phyloP scores from a whole-genome alignment of 2,113 vertebrate species.

The Saguinus imperator region DNA sequence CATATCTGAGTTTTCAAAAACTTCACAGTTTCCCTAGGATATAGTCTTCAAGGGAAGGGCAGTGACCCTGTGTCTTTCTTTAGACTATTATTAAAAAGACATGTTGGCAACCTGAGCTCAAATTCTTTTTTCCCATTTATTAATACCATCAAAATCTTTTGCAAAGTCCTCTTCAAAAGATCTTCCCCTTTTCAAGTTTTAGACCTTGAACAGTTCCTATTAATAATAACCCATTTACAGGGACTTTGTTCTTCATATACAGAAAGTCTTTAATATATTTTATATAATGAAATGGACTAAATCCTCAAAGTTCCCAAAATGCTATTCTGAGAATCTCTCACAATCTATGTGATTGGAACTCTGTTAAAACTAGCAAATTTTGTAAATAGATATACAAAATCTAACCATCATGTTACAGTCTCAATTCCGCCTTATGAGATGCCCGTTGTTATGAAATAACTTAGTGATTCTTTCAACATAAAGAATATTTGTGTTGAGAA shows the following conservation, averaged over 20 bases:
- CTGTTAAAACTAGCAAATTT: not conserved
- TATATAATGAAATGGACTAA: not conserved
- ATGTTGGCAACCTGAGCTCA: constrained; percentile 56
- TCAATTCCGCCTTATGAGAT: not conserved
- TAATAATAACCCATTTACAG: constrained; percentile 46
- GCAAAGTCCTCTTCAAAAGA: constrained; percentile 49
- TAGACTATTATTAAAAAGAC: constrained; percentile 68
- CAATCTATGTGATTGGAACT: not conserved
- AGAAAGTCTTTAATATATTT: constrained; percentile 47
- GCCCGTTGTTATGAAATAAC: not conserved
- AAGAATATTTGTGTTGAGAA: not conserved
- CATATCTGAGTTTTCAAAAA: constrained; percentile 49
- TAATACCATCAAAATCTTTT: constrained; percentile 73
- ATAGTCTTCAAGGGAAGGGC: constrained; percentile 24
- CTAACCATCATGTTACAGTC: not conserved
- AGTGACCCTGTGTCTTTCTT: constrained; percentile 16
- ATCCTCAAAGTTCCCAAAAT: not conserved
- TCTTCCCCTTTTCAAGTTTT: constrained; percentile 17
- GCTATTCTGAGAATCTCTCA: not conserved
- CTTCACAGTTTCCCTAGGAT: not conserved
- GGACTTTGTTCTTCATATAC: constrained; percentile 14
- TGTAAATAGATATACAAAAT: not conserved
- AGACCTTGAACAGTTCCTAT: constrained; percentile 32
- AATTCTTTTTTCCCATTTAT: constrained; percentile 48
- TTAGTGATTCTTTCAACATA: not conserved